Base-by-base conservation (phyloP, 1,140 invertebrate genomes). In the Bombus polaris region DNA sequence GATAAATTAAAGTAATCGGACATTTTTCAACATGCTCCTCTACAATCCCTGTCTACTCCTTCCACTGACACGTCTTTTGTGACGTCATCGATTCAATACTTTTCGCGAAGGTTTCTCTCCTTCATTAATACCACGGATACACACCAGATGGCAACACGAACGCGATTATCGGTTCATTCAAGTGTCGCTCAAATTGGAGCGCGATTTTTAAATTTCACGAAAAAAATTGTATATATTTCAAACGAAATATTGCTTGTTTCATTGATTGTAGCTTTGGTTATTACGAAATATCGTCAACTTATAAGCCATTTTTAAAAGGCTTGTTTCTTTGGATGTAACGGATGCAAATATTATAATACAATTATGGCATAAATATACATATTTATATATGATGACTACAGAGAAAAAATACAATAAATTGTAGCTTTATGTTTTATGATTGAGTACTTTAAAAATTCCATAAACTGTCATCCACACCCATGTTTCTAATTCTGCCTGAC, bases 61-160 rank as follows among this genome's bases (percentile, higher is more conserved):
- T 90, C 93, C 93, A 93, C 93, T 91, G 90, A 92, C 89, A 92
- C 91, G 91, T 94, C 94, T 95, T 95, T 95, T 95, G 94, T 95
- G 94, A 95, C 94, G 94, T 95, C 94, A 95, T 86, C 91, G 94
- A 95, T 94, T 95, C 94, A 95, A 95, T 95, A 95, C 94, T 95
- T 94, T 94, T 95, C 91, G 85, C 91, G 65, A 90, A 87, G 89
- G 78, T 86, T 87, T 89, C 83, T 87, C 88, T 42, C 83, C 80
- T 66, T 68, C 22, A 71, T 44, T 32, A 65, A 32, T 83, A 32
- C 39, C 3, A 9, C 37, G 10, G 18, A 39, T 28, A 28, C 32
- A 35, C 85, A 15, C 28, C 39, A 85, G 90, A 78, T 91, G 85
- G 79, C 90, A 65, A 42, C 81, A 86, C 85, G 8, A 6, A 13